These are phyloP conservation scores for Arctia plantaginis DNA, from an alignment of 2,888 invertebrate genomes.

Conservation along the genomic window DNA sequence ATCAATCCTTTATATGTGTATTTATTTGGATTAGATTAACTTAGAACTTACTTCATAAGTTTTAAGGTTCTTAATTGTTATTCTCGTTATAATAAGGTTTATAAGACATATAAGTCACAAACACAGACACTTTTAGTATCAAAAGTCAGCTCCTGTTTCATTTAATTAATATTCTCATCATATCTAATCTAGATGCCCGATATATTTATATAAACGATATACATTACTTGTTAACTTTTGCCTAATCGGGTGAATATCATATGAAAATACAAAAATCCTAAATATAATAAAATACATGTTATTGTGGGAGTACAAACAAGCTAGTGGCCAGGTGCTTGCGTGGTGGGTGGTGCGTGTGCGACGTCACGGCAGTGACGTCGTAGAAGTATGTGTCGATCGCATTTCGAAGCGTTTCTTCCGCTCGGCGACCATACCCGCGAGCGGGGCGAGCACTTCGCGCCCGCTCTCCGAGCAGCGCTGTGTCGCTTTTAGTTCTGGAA, in stretches of 20 bases:
- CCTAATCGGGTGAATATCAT: slow-evolving; percentile 22
- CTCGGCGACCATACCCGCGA: slow-evolving; percentile 91
- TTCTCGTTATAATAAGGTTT: slow-evolving; percentile 28
- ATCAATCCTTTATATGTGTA: slow-evolving; percentile 25
- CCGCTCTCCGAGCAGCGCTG: slow-evolving; percentile 76
- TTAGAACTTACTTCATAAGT: slow-evolving; percentile 35
- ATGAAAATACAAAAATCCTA: slow-evolving; percentile 18
- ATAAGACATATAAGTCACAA: slow-evolving; percentile 18
- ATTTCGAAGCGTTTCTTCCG: slow-evolving; percentile 90
- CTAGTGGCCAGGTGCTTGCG: slow-evolving; percentile 81
- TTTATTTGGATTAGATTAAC: slow-evolving; percentile 37
- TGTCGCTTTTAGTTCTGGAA: slow-evolving; percentile 75
- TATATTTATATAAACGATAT: slow-evolving; percentile 5
- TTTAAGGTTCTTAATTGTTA: slow-evolving; percentile 25
- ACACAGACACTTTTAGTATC: slow-evolving; percentile 19
- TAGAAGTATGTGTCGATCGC: slow-evolving; percentile 34
- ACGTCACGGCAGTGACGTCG: slow-evolving; percentile 21
- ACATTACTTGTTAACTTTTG: slow-evolving; percentile 18
- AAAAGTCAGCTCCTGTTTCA: slow-evolving; percentile 8
- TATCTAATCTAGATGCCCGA: slow-evolving; percentile 5
- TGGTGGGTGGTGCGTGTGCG: slow-evolving; percentile 69
- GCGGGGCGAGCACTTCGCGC: slow-evolving; percentile 82
- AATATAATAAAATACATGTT: slow-evolving; percentile 38
- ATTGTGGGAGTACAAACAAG: slow-evolving; percentile 56
- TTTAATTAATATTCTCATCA: slow-evolving; percentile 10